These are phyloP conservation scores for Kryptolebias ocellatus DNA, from an alignment of 2,797 vertebrate genomes.

Conservation along the genomic window DNA sequence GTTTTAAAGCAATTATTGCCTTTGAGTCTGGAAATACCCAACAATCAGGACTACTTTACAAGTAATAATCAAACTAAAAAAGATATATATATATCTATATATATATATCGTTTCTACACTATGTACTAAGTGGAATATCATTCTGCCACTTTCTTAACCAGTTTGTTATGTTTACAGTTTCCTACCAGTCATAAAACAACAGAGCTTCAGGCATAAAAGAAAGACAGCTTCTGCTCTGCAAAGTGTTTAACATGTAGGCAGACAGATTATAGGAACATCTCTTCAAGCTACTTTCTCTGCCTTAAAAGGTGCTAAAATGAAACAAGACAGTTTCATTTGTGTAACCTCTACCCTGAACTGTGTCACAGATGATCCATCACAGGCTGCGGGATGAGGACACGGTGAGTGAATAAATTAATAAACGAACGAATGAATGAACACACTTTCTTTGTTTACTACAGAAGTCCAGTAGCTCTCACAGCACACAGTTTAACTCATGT, in stretches of 20 bases:
- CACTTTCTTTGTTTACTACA: too few species aligned
- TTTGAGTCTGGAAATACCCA: too few species aligned
- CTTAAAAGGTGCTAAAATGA: constrained; percentile 63
- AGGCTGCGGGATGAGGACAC: constrained; percentile 62
- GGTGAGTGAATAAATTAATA: not conserved
- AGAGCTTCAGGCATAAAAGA: constrained; percentile 27
- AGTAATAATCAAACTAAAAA: too few species aligned
- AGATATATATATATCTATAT: not conserved
- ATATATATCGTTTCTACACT: too few species aligned
- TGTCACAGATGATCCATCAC: constrained; percentile 59
- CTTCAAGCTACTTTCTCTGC: constrained; percentile 45
- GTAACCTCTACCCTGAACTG: constrained; percentile 52
- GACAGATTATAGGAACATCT: constrained; percentile 48
- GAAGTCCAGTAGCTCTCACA: too few species aligned
- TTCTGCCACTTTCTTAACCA: not conserved
- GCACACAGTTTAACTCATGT: too few species aligned
- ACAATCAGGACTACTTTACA: too few species aligned
- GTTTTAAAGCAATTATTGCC: too few species aligned
- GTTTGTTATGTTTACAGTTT: not conserved
- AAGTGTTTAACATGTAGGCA: constrained; percentile 54
- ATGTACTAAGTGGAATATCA: too few species aligned
- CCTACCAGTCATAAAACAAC: constrained; percentile 39
- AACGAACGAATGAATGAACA: not conserved
- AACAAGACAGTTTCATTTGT: constrained; percentile 34
- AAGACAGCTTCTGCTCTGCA: constrained; percentile 51